Percentiles rank a stretch among this genome's conserved stretches.
phyloP scores from a whole-genome alignment of 2,888 invertebrate genomes.

The Himalopsyche japonica region DNA sequence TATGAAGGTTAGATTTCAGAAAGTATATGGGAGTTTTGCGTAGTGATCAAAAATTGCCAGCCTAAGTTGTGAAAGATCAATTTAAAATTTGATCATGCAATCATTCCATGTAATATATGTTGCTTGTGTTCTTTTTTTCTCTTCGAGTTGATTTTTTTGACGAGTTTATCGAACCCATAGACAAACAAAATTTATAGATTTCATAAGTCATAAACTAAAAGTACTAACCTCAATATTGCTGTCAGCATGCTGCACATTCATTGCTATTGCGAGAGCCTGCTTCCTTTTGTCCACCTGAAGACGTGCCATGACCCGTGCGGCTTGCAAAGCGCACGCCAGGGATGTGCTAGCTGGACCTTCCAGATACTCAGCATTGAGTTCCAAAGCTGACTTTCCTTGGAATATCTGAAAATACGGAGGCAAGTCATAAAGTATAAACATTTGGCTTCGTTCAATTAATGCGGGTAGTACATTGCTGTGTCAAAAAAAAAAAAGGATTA shows the following conservation, averaged over 20 bases:
- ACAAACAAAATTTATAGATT: neutral
- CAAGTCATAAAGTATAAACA: neutral
- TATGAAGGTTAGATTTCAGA: too few relatives aligned
- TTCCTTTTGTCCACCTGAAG: conserved; percentile 69
- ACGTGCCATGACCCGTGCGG: conserved; percentile 77
- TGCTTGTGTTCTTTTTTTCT: too few relatives aligned
- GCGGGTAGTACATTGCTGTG: too few relatives aligned
- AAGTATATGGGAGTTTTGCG: too few relatives aligned
- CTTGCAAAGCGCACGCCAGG: conserved; percentile 80
- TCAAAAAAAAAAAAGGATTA: too few relatives aligned
- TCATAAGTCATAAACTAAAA: neutral
- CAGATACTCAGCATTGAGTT: conserved; percentile 74
- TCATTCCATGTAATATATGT: too few relatives aligned
- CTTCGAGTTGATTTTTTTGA: too few relatives aligned
- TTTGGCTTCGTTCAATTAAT: neutral
- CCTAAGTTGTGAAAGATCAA: too few relatives aligned
- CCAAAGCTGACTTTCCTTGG: conserved; percentile 60
- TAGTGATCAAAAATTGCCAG: too few relatives aligned
- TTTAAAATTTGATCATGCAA: too few relatives aligned
- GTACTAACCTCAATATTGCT: conserved; percentile 50
- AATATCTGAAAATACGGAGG: conserved; percentile 49
- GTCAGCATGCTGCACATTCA: conserved; percentile 45
- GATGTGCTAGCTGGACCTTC: conserved; percentile 61
- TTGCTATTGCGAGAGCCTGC: conserved; percentile 66
- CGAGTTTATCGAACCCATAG: too few relatives aligned